Percentiles rank a stretch among this genome's conserved stretches.
These are phyloP conservation scores for Eupeodes latifasciatus DNA, from an alignment of 2,888 invertebrate genomes.

Conservation along the genomic window DNA sequence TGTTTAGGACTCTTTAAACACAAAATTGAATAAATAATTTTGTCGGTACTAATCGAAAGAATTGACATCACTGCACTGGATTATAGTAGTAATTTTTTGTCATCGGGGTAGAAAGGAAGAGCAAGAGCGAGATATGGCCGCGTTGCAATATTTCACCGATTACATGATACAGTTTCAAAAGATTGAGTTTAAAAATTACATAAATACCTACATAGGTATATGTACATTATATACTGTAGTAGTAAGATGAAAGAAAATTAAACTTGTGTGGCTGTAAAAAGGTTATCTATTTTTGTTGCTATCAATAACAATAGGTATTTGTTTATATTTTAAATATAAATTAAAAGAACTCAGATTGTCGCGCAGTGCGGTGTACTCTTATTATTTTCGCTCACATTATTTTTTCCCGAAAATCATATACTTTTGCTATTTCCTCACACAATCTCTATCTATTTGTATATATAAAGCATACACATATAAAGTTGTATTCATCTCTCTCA, in stretches of 20 bases:
- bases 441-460: neutral
- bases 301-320: neutral
- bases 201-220: no score
- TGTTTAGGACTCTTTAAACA: no score
- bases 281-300: neutral
- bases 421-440: slow-evolving; percentile 12
- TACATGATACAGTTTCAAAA: neutral
- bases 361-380: neutral
- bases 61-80: neutral
- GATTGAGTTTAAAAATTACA: neutral
- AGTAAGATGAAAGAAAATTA: neutral
- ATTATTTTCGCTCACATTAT: neutral
- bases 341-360: neutral
- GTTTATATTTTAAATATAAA: neutral
- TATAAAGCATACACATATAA: neutral
- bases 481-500: slow-evolving; percentile 9
- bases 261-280: neutral
- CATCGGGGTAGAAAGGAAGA: neutral
- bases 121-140: slow-evolving; percentile 5
- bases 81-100: neutral
- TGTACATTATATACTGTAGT: no score
- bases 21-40: no score
- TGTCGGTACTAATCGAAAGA: neutral
- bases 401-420: neutral
- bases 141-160: slow-evolving; percentile 29